Evolutionary conservation across 2,888 invertebrate genomes (phyloP).

Genomic region (Oxytorus armatus): DNA sequence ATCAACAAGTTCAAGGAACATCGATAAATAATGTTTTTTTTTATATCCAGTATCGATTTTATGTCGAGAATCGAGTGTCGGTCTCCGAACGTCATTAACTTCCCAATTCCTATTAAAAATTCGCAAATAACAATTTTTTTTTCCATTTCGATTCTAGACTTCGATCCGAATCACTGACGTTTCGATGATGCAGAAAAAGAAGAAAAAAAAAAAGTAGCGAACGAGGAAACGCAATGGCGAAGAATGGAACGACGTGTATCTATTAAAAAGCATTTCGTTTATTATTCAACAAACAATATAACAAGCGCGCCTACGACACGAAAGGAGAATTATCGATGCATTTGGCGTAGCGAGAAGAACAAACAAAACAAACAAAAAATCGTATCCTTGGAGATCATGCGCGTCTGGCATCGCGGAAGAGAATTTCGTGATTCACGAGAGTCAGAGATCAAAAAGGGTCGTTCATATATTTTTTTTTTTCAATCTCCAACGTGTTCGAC

Average conservation of each 20-base stretch:
- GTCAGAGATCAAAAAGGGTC: slow-evolving; percentile 47
- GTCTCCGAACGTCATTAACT: too few relatives aligned
- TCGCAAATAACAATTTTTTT: background rate
- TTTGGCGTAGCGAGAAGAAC: slow-evolving; percentile 55
- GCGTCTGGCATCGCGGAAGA: slow-evolving; percentile 51
- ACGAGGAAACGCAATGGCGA: background rate
- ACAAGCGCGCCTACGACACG: slow-evolving; percentile 31
- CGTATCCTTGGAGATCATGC: slow-evolving; percentile 43
- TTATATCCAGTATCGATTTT: too few relatives aligned
- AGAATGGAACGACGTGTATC: too few relatives aligned
- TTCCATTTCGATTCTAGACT: background rate
- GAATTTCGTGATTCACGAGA: slow-evolving; percentile 45
- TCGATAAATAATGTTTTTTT: too few relatives aligned
- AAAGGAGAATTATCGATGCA: slow-evolving; percentile 57
- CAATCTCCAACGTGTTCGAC: slow-evolving; percentile 2
- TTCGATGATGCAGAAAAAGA: background rate
- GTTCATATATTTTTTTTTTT: slow-evolving; percentile 32
- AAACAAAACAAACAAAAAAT: slow-evolving; percentile 31
- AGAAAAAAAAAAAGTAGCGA: slow-evolving; percentile 5
- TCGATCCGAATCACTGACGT: background rate
- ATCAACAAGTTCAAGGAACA: too few relatives aligned
- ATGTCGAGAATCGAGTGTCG: too few relatives aligned
- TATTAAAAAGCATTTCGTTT: slow-evolving; percentile 26
- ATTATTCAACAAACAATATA: slow-evolving; percentile 56
- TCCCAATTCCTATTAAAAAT: background rate